phyloP scores from a whole-genome alignment of 2,888 invertebrate genomes.

The Conistra vaccinii region DNA sequence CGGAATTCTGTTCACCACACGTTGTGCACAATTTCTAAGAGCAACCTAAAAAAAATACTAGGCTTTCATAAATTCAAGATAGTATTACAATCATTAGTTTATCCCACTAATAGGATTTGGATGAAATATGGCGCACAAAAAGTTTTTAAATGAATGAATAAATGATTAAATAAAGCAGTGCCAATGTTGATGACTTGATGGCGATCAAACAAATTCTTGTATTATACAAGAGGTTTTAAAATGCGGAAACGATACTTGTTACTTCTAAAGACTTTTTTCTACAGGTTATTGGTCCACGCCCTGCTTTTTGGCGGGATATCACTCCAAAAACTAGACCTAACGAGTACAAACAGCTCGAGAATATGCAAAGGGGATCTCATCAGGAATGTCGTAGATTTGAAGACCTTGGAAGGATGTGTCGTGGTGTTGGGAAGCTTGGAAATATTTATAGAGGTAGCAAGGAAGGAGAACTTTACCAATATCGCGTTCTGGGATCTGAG shows the following conservation, averaged over 20 bases:
- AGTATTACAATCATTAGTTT: too few relatives aligned
- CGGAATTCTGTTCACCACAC: too few relatives aligned
- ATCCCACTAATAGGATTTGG: too few relatives aligned
- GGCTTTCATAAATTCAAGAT: too few relatives aligned
- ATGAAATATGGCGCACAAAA: too few relatives aligned
- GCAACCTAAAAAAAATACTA: too few relatives aligned
- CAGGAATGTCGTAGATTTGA: conserved; percentile 22
- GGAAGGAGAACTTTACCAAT: conserved; percentile 84
- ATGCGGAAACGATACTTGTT: background rate
- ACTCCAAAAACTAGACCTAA: conserved; percentile 56
- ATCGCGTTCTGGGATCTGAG: conserved; percentile 93
- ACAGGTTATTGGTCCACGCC: conserved; percentile 33
- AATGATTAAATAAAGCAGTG: too few relatives aligned
- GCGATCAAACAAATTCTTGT: background rate
- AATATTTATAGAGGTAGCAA: conserved; percentile 92
- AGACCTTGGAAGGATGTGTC: conserved; percentile 76
- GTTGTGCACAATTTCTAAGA: too few relatives aligned
- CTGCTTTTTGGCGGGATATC: conserved; percentile 33
- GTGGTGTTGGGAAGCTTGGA: conserved; percentile 95
- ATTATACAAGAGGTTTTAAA: background rate
- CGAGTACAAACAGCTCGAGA: conserved; percentile 36
- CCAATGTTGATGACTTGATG: background rate
- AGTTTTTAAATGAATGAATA: too few relatives aligned
- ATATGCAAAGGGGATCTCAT: conserved; percentile 58
- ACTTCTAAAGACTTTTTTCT: background rate